Evolutionary conservation across 2,888 invertebrate genomes (phyloP).

Genomic region (Lasioglossum marginatum): DNA sequence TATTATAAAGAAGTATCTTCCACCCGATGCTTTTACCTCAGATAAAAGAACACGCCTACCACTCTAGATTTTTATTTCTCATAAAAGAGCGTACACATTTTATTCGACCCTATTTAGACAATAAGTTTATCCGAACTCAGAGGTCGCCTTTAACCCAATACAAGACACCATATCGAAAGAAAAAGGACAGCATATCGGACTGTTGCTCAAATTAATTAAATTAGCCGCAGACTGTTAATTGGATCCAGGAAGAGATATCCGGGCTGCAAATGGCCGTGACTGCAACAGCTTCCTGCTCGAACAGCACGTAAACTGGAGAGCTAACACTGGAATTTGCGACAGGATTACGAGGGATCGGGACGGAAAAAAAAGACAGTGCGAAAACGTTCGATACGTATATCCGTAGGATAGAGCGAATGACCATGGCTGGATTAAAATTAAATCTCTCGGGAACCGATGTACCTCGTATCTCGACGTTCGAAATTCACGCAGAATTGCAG

Average conservation of each 20-base stretch:
- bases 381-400: not conserved
- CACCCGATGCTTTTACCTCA: not conserved
- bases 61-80: no score
- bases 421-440: slow-evolving; percentile 14
- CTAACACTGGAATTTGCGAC: not conserved
- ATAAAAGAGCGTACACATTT: no score
- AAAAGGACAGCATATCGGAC: not conserved
- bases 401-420: not conserved
- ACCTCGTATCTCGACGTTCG: not conserved
- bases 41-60: no score
- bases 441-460: not conserved
- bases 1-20: no score
- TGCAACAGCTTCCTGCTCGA: slow-evolving; percentile 1
- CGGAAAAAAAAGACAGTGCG: not conserved
- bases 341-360: not conserved
- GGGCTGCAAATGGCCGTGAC: not conserved
- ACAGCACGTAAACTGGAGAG: not conserved
- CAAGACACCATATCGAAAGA: not conserved
- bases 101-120: not conserved
- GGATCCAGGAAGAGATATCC: slow-evolving; percentile 4
- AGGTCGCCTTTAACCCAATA: not conserved
- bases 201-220: not conserved
- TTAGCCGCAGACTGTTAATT: not conserved
- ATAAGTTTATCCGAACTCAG: not conserved
- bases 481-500: slow-evolving; percentile 1